Evolutionary conservation across 2,797 vertebrate species (phyloP).

Genomic region (Falco cherrug): DNA sequence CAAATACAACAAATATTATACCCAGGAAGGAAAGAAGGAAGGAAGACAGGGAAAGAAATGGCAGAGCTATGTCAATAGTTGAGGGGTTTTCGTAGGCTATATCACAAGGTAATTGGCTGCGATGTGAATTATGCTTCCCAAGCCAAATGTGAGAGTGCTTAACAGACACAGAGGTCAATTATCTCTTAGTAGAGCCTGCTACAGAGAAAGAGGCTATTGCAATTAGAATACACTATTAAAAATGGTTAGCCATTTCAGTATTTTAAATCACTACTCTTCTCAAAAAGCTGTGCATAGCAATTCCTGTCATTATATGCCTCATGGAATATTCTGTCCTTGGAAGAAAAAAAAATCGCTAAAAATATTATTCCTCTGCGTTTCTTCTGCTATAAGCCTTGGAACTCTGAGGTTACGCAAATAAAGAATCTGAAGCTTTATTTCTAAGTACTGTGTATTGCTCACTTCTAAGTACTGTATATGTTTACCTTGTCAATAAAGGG

Average conservation of each 20-base stretch:
- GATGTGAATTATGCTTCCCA: slow-evolving; percentile 65
- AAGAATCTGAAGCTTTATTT: background rate
- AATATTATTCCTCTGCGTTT: slow-evolving; percentile 25
- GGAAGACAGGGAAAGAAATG: slow-evolving; percentile 50
- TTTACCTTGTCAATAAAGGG: slow-evolving; percentile 2
- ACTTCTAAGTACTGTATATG: background rate
- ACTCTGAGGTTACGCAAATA: background rate
- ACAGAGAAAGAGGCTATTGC: slow-evolving; percentile 51
- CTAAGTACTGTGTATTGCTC: background rate
- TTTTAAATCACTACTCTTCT: slow-evolving; percentile 48
- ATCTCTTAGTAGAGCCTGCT: slow-evolving; percentile 58
- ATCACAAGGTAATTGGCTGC: slow-evolving; percentile 56
- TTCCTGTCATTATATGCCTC: slow-evolving; percentile 13
- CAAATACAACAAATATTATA: slow-evolving; percentile 35
- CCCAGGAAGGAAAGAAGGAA: background rate
- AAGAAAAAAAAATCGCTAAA: slow-evolving; percentile 5
- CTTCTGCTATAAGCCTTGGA: background rate
- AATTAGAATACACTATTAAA: slow-evolving; percentile 61
- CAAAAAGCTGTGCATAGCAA: slow-evolving; percentile 12
- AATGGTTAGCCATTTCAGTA: slow-evolving; percentile 43
- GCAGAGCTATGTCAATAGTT: slow-evolving; percentile 17
- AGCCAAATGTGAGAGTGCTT: slow-evolving; percentile 61
- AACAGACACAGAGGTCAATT: slow-evolving; percentile 68
- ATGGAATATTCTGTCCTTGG: background rate
- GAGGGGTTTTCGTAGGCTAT: slow-evolving; percentile 53